Evolutionary conservation across 1,140 invertebrate genomes (phyloP).

Genomic region (Paraescarpia echinospica): DNA sequence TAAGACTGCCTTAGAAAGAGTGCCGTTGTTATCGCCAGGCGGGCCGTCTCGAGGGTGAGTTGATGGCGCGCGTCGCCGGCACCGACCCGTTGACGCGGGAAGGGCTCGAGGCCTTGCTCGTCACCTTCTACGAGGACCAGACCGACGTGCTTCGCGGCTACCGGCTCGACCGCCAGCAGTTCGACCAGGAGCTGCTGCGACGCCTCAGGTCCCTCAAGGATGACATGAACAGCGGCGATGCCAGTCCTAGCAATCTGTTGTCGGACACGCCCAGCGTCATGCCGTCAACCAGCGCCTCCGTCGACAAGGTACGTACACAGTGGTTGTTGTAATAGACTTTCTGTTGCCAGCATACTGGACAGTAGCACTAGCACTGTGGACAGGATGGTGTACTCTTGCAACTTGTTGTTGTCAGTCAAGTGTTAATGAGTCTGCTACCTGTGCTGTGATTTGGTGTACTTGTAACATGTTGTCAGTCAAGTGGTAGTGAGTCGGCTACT

Average conservation of each 20-base stretch:
- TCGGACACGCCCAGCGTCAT: neutral
- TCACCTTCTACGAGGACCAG: neutral
- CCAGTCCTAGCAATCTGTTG: neutral
- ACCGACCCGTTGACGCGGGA: neutral
- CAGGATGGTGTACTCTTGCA: too few species aligned
- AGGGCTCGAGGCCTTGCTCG: neutral
- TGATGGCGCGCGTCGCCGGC: neutral
- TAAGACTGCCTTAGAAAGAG: too few species aligned
- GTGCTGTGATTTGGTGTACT: neutral
- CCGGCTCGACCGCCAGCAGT: neutral
- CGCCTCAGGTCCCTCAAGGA: neutral
- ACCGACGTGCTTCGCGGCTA: neutral
- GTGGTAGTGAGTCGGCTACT: neutral
- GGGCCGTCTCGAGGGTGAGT: neutral
- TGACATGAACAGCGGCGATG: neutral
- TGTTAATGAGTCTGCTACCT: neutral
- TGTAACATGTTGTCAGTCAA: neutral
- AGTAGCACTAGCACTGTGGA: too few species aligned
- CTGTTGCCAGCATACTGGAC: too few species aligned
- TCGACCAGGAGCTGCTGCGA: neutral
- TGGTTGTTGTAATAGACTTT: neutral
- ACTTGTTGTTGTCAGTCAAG: neutral
- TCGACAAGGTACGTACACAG: neutral
- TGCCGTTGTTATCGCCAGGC: neutral
- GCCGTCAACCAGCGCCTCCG: neutral